Evolutionary conservation across 2,797 vertebrate genomes (phyloP), one percentile per base, ranked within the genome.

Genomic region (Anguilla marmorata): DNA sequence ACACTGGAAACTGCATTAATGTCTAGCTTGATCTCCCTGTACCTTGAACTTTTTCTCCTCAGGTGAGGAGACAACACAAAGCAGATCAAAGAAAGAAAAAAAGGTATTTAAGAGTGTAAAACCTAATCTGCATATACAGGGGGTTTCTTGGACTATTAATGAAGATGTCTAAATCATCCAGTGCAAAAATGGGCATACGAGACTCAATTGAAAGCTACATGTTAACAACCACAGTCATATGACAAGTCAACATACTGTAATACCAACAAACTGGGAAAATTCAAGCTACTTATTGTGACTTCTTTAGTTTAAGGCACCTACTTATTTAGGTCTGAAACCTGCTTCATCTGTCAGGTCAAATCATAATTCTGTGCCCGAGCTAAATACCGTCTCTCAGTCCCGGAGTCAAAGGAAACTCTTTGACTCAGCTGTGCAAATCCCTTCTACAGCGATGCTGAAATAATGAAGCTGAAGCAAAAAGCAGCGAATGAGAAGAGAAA

Each of bases 21-120:
- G 66, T 27, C 27, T 12, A 27, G n/a, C 48, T 82, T 85, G 19
- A 30, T 85, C 14, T 52, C 52, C 50, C 54, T 85, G 24, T 85
- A 52, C 52, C 12, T 24, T 85, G 84, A 60, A 85, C 84, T 85
- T 85, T 85, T 48, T 85, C 50, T 85, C 84, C 50, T 85, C 50
- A 85, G 84, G 84, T 85, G 50, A 85, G 84, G 84, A 85, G 84
- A 54, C 50, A 56, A 85, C 84, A 85, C 48, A 27, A 85, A 85
- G 84, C 41, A 50, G 84, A 85, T 85, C 27, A 85, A 85, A 84
- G 45, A 85, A 27, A 85, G 56, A 54, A 27, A 66, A 85, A 52
- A 37, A 85, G 54, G 54, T 66, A 85, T 85, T 85, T 63, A 85
- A 85, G 37, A 66, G 12, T 76, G 27, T 76, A 37, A 41, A 37